A percentile compares a stretch with the other conserved stretches of the same genome.
Evolutionary conservation across 2,888 invertebrate species (phyloP).

Genomic region (Aphodius sticticus): DNA sequence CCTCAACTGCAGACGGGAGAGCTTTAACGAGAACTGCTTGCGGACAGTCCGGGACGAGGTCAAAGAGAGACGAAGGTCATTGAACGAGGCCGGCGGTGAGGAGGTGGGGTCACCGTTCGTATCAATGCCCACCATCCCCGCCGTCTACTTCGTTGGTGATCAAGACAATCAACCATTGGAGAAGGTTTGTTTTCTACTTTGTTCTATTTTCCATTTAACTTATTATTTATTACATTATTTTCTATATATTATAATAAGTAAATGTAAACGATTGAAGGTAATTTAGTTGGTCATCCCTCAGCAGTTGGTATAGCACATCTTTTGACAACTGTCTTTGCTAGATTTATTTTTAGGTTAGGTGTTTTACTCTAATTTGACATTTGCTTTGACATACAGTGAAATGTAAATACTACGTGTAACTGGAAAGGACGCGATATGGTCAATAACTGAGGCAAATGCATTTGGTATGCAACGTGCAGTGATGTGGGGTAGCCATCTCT

Average conservation of each 20-base stretch:
- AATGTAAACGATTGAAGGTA: not conserved
- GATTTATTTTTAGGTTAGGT: too few relatives aligned
- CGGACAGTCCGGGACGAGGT: slow-evolving; percentile 50
- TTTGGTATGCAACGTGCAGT: too few relatives aligned
- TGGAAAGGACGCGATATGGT: too few relatives aligned
- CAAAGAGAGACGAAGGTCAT: slow-evolving; percentile 51
- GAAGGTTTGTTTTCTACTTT: slow-evolving; percentile 60
- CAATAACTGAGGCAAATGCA: too few relatives aligned
- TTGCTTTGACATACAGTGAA: too few relatives aligned
- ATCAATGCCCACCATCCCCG: slow-evolving; percentile 64
- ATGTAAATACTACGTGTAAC: too few relatives aligned
- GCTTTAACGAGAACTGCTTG: slow-evolving; percentile 59
- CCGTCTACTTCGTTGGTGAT: slow-evolving; percentile 63
- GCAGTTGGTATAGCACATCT: too few relatives aligned
- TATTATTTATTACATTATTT: slow-evolving; percentile 6
- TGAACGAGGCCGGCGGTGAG: slow-evolving; percentile 52
- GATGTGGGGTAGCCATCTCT: too few relatives aligned
- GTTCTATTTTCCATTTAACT: not conserved
- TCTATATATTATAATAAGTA: not conserved
- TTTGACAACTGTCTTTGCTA: too few relatives aligned
- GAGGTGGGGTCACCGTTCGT: slow-evolving; percentile 61
- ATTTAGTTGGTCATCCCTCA: too few relatives aligned
- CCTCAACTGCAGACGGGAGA: slow-evolving; percentile 54
- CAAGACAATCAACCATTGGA: slow-evolving; percentile 66
- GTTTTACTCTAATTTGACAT: too few relatives aligned